Evolutionary conservation across 2,888 invertebrate species (phyloP), one percentile per base, ranked within the genome.

Genomic region (Ceramica pisi): DNA sequence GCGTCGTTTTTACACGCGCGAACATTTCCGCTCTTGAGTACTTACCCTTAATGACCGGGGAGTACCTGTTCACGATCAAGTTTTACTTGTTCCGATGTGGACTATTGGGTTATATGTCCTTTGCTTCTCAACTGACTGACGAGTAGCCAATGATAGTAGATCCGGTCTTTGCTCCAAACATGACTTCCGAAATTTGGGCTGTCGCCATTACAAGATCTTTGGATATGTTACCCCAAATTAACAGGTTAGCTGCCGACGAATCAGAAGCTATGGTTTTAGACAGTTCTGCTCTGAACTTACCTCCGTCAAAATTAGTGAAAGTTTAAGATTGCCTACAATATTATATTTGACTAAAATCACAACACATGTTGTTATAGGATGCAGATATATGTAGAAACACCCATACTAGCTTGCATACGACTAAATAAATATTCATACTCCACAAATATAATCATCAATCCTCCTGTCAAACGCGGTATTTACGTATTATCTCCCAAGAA

Each of bases 61-160:
- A 80, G 68, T 84, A 85, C 83, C 78, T 81, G 79, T 69, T 67
- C 63, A 57, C 64, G 71, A 85, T 82, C 90, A 87, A 87, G 90
- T 91, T 89, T 81, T 78, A 88, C 90, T 73, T 73, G 90, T 88
- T 88, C 76, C 51, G 73, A 90, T 90, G 88, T 92, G 85, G 92
- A 91, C 84, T 89, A 92, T 86, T 88, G 85, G 91, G 92, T 90
- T 89, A 90, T 89, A 90, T 76, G 65, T 86, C 86, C 83, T 83
- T 86, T 82, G 50, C 79, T 67, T 80, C 63, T 75, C 71, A 51
- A 81, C 67, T 80, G 75, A 80, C 80, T 77, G 80, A 85, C 67
- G 70, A 63, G 56, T 55, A 31, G 41, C 9, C 71, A 62, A 70
- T 71, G 56, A 56, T n/a, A 62, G 59, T 44, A 50, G 48, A 66